Conservation (phyloP, 2,113 vertebrate species). For the Ifrita kowaldi region DNA sequence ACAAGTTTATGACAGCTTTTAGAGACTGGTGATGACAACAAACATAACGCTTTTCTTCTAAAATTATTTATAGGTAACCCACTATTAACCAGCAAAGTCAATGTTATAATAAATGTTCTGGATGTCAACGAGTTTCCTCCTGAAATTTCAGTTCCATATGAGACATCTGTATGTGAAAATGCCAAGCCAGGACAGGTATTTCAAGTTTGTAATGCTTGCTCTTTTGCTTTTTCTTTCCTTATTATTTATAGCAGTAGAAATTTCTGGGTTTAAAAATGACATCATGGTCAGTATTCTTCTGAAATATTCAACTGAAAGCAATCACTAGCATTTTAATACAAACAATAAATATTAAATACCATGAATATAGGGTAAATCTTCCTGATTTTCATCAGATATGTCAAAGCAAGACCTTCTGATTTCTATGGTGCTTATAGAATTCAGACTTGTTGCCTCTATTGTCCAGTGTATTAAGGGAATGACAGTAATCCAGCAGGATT, state of each 20-base stretch:
- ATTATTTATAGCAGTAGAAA: neutral
- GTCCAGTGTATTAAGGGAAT: neutral
- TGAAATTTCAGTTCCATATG: conserved; percentile 88
- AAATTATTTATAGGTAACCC: conserved; percentile 83
- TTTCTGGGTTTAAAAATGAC: neutral
- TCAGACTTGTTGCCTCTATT: neutral
- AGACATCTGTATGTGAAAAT: conserved; percentile 93
- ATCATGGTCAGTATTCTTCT: neutral
- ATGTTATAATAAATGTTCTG: conserved; percentile 88
- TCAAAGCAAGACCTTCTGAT: neutral
- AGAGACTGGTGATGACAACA: neutral
- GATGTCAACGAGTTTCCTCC: conserved; percentile 98
- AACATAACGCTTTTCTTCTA: neutral
- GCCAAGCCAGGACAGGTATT: conserved; percentile 91
- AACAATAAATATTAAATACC: neutral
- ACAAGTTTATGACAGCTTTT: neutral
- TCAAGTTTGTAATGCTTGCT: neutral
- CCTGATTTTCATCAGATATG: neutral
- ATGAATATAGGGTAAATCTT: neutral
- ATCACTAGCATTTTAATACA: neutral
- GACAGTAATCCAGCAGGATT: neutral
- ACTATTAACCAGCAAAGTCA: conserved; percentile 87
- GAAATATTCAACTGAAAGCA: neutral
- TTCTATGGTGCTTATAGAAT: neutral
- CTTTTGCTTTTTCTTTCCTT: neutral